Base-by-base conservation (phyloP, 2,113 vertebrate species). In the Platanista minor region DNA sequence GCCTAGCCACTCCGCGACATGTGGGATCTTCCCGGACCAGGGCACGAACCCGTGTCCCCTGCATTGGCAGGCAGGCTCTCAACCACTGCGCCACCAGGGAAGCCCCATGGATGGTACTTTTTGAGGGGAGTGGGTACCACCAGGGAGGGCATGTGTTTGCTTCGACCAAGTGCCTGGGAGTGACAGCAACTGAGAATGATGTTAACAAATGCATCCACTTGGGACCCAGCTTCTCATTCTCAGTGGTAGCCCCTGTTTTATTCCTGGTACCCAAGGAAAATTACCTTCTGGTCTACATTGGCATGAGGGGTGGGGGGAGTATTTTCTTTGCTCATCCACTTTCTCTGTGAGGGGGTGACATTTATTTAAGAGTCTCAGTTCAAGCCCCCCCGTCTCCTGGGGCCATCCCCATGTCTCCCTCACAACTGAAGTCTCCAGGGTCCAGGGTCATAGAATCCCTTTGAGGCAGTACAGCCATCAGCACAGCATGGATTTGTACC, bases 81-180 rank as follows among this genome's bases (percentile, higher is more conserved):
- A n/a, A n/a, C n/a, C n/a, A n/a, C n/a, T n/a, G n/a, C n/a, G n/a
- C n/a, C n/a, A n/a, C n/a, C n/a, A n/a, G n/a, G n/a, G n/a, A n/a
- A n/a, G n/a, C n/a, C n/a, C n/a, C 62, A 0, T 0, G 3, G 33
- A 7, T 12, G 6, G 21, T 0, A 1, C n/a, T 3, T 12, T 8
- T 0, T 43, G 15, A 20, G 27, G 4, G 12, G 6, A 9, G 64
- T 1, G 15, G 52, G 15, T 3, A 4, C 10, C 15, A 14, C 9
- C 0, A 18, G 23, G 10, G 20, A 66, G 15, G 3, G 31, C 0
- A 11, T 5, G 18, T 13, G 3, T 39, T 15, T 41, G 33, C 33
- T 21, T 59, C 31, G 1, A 9, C 21, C 3, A 1, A 0, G 5
- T 12, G 1, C 36, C 39, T 27, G n/a, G 20, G 61, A 29, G 31